These are phyloP conservation scores for Anticlea derivata DNA, from an alignment of 2,888 invertebrate genomes.

Conservation along the genomic window DNA sequence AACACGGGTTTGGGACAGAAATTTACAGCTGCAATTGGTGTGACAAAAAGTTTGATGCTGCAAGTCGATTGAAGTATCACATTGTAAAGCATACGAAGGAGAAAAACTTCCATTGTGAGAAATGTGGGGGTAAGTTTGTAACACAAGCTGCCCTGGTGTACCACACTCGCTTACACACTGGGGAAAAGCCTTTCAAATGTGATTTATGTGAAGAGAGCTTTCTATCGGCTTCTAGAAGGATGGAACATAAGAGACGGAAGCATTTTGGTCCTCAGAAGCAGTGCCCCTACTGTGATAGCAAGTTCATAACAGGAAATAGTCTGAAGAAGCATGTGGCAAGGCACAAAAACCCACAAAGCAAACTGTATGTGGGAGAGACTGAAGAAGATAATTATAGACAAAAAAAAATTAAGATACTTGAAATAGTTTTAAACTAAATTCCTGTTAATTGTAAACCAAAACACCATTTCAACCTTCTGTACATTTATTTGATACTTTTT, in stretches of 20 bases:
- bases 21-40: slow-evolving; percentile 16
- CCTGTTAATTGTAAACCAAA: too few relatives aligned
- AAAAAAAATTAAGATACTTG: not conserved
- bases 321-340: slow-evolving; percentile 59
- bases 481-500: not conserved
- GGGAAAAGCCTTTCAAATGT: slow-evolving; percentile 68
- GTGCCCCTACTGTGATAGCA: slow-evolving; percentile 61
- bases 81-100: slow-evolving; percentile 71
- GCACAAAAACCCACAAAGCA: slow-evolving; percentile 68
- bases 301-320: slow-evolving; percentile 56
- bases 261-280: slow-evolving; percentile 64
- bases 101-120: slow-evolving; percentile 61
- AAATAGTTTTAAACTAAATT: not conserved
- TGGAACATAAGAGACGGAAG: slow-evolving; percentile 63
- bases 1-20: slow-evolving; percentile 14
- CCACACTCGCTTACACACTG: slow-evolving; percentile 69
- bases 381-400: not conserved
- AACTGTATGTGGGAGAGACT: slow-evolving; percentile 51
- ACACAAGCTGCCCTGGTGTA: slow-evolving; percentile 63
- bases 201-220: slow-evolving; percentile 68
- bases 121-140: slow-evolving; percentile 67
- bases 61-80: slow-evolving; percentile 52
- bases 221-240: slow-evolving; percentile 64
- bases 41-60: slow-evolving; percentile 23
- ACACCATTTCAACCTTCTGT: too few relatives aligned